Base-by-base conservation (phyloP, 2,888 invertebrate genomes). In the Anagyrus pseudococci region DNA sequence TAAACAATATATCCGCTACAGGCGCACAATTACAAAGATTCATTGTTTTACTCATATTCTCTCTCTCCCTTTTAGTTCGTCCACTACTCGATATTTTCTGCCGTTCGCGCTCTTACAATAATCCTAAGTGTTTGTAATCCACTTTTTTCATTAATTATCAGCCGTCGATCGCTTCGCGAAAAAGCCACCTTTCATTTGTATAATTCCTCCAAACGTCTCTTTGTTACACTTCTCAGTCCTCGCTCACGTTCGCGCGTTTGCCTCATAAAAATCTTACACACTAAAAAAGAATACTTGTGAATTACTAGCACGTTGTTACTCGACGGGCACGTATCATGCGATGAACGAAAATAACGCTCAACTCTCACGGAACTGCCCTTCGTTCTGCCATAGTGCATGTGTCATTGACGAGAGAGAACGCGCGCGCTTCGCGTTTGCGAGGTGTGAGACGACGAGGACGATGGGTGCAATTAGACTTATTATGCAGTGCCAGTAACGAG, bases 211-310 rank as follows among this genome's bases (percentile, higher is more conserved):
- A 41, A 46, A 29, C 41, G 53, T 37, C 20, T 23, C 55, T 57
- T 43, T 55, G 10, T 4, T 8, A 37, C 10, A 10, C 2, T 10
- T 49, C 44, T 58, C 63, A 56, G 56, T 68, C 58, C 62, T 59
- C 54, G 46, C 37, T 66, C 22, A 33, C 49, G 49, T 44, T 48
- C 22, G 72, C 66, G 74, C 75, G 68, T 67, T 71, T 76, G 71
- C 73, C 71, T 37, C 33, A 74, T 78, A 79, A 80, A 80, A 80
- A 75, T 76, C 80, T 78, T 80, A 79, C 66, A 67, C 59, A 69
- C 77, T 78, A 77, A 63, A n/a, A n/a, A 71, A 76, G 73, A 79
- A 79, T 80, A 79, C 79, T 80, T 79, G 75, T 72, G 52, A 64
- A 64, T 60, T 72, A 76, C 66, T 71, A 72, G 73, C 71, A 71